Base-by-base conservation (phyloP, 2,797 vertebrate genomes). In the Gymnopithys bicolor region DNA sequence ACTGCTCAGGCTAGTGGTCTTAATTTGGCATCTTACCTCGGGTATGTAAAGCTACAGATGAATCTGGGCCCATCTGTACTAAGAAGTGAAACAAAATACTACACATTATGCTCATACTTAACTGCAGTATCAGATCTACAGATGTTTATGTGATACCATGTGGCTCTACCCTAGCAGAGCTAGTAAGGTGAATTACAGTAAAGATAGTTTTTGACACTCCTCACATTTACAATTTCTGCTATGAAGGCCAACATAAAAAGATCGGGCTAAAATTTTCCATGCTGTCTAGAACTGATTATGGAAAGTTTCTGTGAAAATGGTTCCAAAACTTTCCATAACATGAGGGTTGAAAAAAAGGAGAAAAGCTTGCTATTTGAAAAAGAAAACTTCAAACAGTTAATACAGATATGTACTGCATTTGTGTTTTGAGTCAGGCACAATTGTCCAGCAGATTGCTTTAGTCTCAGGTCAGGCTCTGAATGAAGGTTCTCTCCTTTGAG, bases 311-410 rank as follows among this genome's bases (percentile, higher is more conserved):
- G 18, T 19, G 79, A 62, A 90, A 73, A 59, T 9, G 11, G 9
- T 52, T 84, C 59, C 39, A 84, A 71, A 91, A 52, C 21, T 49
- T 69, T 41, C 30, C 1, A 55, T 69, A 76, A 52, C 70, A 22
- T 1, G 2, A 30, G 7, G 2, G 3, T 3, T 8, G 2, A 14
- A 30, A 11, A 27, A 10, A 41, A 30, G 9, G 13, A 32, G 17
- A 41, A 9, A 33, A 55, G 2, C 37, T 69, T 77, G 13, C 19
- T 60, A 0, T 70, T 52, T 66, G 46, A 39, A 66, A 58, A 63
- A 77, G 14, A 43, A 25, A 30, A 49, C 27, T 63, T 53, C 39
- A 14, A 74, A 22, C 7, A 33, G 5, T 35, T 41, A 41, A 52
- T 13, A 56, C 23, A 45, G 48, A 12, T 12, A 51, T 1, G 15